Evolutionary conservation across 1,140 invertebrate species (phyloP), one percentile per base, ranked within the genome.

Genomic region (Protaetia brevitarsis): DNA sequence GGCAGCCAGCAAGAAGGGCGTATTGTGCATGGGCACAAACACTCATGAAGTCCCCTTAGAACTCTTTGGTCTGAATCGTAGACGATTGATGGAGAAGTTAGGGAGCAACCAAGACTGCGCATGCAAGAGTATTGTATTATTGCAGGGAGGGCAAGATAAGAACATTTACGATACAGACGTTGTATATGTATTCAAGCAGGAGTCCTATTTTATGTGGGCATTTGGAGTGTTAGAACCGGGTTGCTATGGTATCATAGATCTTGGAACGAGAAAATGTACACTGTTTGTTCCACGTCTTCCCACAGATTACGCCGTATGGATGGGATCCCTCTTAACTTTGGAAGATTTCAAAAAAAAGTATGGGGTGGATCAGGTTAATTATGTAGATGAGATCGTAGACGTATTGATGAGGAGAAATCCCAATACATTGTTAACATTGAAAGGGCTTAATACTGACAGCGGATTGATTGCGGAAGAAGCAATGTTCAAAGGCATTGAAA

Each of bases 191-290:
- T 84, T 84, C 72, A 77, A 81, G 74, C 82, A 83, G 71, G 91
- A 93, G 78, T 88, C 90, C 0, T 93, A 85, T 73, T 93, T 93
- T 70, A 89, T 92, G 78, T 93, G 91, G 91, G 75, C 84, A 6
- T 95, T 95, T 81, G 96, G 94, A 5, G 93, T 94, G 0, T 83
- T 90, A 66, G 95, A 97, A 73, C 92, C 94, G 0, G 91, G 88
- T 62, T 96, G 89, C 76, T 96, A 87, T 79, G 94, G 94, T 61
- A 89, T 87, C 5, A 79, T 97, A 30, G 88, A 94, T 69, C 84
- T 95, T 0, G 82, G 80, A 4, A 88, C 84, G 7, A 87, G 86
- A 13, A 80, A 80, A 8, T 82, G 88, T 0, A 82, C 88, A 51
- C 77, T 97, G 2, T 97, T 97, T 82, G 85, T 93, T 5, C 94